Conservation (phyloP, 2,113 vertebrate species). For the Pygathrix nemaeus region DNA sequence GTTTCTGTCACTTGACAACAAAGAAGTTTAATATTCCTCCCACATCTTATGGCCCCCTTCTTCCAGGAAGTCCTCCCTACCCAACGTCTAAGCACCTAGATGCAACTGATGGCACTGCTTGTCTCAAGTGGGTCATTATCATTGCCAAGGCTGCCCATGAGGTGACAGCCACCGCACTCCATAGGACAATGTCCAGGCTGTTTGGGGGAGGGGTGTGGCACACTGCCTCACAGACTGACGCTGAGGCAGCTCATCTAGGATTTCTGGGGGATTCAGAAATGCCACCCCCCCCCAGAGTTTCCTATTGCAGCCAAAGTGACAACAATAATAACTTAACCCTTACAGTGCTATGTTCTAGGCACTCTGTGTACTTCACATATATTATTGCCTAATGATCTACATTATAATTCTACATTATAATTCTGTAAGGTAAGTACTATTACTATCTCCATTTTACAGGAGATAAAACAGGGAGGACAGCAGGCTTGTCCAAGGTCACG, state of each 20-base stretch:
- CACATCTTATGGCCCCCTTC: neutral
- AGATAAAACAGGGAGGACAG: neutral
- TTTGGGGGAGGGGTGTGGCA: no score
- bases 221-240: neutral
- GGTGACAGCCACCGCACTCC: neutral
- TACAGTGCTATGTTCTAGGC: accelerated
- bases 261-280: neutral
- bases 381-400: neutral
- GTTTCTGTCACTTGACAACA: neutral
- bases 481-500: constrained; percentile 4
- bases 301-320: neutral
- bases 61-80: neutral
- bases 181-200: neutral
- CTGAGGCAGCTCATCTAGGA: neutral
- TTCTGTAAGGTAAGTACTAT: accelerated
- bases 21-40: neutral
- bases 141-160: neutral
- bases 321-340: neutral
- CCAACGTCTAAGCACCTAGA: neutral
- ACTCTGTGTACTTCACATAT: accelerated
- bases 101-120: neutral
- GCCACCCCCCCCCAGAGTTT: no score
- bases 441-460: neutral
- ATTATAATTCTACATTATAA: neutral
- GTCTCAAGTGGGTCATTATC: neutral